Evolutionary conservation across 1,140 invertebrate species (phyloP), one percentile per base, ranked within the genome.

Genomic region (Campoletis sonorensis): DNA sequence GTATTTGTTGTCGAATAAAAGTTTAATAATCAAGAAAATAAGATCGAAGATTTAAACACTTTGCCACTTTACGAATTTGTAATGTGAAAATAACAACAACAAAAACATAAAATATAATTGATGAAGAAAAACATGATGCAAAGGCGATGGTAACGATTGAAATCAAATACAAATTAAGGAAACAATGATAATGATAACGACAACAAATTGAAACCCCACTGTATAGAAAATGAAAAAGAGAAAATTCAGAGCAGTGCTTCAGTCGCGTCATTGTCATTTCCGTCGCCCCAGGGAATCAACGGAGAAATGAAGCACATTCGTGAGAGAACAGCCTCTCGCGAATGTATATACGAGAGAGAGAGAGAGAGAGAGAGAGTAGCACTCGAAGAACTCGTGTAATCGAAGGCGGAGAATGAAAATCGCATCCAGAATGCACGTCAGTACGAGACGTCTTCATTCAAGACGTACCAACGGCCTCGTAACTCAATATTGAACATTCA

Each of bases 271-370:
- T 70, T 27, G 26, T 70, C 67, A 70, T 70, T 70, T 27, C 30
- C 67, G 67, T 70, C 67, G 67, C 67, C n/a, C 67, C 67, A 21
- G 67, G 67, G 67, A 70, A 16, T 70, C 67, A 13, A 70, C 67
- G 67, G 30, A 70, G 30, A 70, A 70, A 33, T 33, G 67, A 70
- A 70, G 67, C 30, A 64, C 8, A 64, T 64, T 64, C 61, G 23
- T 64, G 61, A 64, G 23, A 23, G 61, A 64, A 64, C 23, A 64
- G 61, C 0, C 21, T 64, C 61, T 64, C 23, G 61, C 11, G 61
- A 23, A 23, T 64, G n/a, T 64, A 64, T 64, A 64, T 26, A 13
- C 27, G 61, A 64, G 61, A 64, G 23, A 64, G 61, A n/a, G n/a
- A n/a, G n/a, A n/a, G n/a, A n/a, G n/a, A n/a, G 23, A 64, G 61